Conservation (phyloP, 2,113 vertebrate genomes). For the Notiomystis cincta region DNA sequence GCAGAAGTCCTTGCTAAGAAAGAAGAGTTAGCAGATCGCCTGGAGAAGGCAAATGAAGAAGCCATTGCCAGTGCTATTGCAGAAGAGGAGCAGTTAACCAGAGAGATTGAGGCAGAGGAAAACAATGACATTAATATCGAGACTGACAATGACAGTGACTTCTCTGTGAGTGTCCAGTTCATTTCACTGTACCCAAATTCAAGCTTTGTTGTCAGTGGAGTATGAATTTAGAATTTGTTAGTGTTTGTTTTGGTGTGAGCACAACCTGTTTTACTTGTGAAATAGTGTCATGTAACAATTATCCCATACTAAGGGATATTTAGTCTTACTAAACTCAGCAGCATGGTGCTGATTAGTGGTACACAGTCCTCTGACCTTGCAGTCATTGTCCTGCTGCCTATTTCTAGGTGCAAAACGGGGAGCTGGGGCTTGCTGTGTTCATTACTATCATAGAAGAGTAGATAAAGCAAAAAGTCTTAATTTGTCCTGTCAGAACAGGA, state of each 20-base stretch:
- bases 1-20: slow-evolving; percentile 98
- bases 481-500: neutral
- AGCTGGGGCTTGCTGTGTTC: neutral
- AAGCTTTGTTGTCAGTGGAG: neutral
- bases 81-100: slow-evolving; percentile 94
- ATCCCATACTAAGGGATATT: neutral
- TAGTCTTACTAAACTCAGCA: neutral
- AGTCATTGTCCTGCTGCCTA: neutral
- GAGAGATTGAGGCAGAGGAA: slow-evolving; percentile 94
- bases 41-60: slow-evolving; percentile 97
- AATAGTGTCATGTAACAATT: neutral
- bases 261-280: neutral
- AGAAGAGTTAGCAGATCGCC: slow-evolving; percentile 93
- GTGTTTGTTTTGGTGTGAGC: neutral
- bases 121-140: slow-evolving; percentile 89
- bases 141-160: slow-evolving; percentile 92
- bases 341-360: neutral
- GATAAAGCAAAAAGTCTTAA: neutral
- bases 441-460: neutral
- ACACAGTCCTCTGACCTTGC: neutral
- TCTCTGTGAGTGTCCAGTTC: slow-evolving; percentile 80
- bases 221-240: neutral
- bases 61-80: slow-evolving; percentile 98
- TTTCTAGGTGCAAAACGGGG: neutral
- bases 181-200: neutral